phyloP scores from a whole-genome alignment of 35 echinoderm and acorn worm species.

The Ophioderma brevispina region DNA sequence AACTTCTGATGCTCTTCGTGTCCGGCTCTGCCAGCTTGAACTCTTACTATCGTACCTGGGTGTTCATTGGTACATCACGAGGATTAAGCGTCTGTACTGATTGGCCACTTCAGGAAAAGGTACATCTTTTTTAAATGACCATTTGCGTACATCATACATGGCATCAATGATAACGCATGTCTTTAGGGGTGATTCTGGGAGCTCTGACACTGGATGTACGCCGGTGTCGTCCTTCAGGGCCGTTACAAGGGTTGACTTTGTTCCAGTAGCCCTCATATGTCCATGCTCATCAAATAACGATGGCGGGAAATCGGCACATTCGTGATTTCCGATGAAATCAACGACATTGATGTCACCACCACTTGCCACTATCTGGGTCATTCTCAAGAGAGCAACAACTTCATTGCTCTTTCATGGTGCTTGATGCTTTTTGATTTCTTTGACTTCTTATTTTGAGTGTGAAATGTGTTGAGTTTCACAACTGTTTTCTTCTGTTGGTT shows the following conservation, averaged over 20 bases:
- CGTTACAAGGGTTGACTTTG: not conserved
- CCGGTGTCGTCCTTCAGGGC: not conserved
- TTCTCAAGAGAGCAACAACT: slow-evolving; percentile 25
- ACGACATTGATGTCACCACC: slow-evolving; percentile 2
- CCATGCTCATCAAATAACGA: not conserved
- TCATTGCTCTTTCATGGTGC: slow-evolving; percentile 17
- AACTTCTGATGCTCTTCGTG: not conserved
- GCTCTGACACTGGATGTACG: not conserved
- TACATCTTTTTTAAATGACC: not conserved
- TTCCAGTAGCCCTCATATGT: not conserved
- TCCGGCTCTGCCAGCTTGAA: not conserved
- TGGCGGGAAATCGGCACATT: not conserved
- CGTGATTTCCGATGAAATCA: slow-evolving; percentile 18
- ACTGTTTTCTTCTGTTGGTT: not conserved
- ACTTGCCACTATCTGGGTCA: slow-evolving; percentile 20
- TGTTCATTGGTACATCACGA: not conserved
- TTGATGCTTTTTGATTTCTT: not conserved
- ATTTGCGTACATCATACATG: not conserved
- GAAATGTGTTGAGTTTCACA: slow-evolving; percentile 10
- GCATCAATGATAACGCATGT: not conserved
- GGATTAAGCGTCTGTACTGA: not conserved
- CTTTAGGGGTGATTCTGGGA: not conserved
- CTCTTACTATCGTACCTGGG: not conserved
- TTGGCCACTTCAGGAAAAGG: not conserved
- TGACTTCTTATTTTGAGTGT: slow-evolving; percentile 22